Percentiles rank a stretch among this genome's conserved stretches.
Evolutionary conservation across 2,113 vertebrate species (phyloP).

Genomic region (Corythoichthys intestinalis): DNA sequence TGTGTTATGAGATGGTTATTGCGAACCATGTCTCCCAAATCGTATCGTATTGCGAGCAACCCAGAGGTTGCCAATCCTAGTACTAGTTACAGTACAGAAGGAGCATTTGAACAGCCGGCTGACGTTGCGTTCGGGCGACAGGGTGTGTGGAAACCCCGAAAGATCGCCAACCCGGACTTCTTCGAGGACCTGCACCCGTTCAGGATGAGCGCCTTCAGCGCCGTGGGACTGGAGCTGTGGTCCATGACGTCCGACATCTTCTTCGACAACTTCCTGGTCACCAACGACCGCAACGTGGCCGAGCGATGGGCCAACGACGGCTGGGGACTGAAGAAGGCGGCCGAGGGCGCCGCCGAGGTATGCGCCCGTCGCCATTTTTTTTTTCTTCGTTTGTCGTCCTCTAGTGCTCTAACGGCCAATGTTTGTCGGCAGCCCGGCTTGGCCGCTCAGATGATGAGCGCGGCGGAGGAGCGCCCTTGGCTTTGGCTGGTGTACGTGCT

Average conservation of each 20-base stretch:
- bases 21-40: too few species aligned
- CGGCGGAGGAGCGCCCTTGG: constrained; percentile 94
- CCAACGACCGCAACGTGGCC: constrained; percentile 80
- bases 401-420: background rate
- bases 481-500: constrained; percentile 94
- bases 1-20: too few species aligned
- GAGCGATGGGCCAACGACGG: constrained; percentile 89
- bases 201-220: constrained; percentile 88
- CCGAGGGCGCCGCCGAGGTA: constrained; percentile 93
- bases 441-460: constrained; percentile 88
- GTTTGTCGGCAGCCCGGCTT: constrained; percentile 79
- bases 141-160: constrained; percentile 97
- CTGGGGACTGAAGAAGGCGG: constrained; percentile 95
- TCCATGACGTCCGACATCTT: constrained; percentile 98
- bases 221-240: constrained; percentile 94
- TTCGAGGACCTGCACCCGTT: constrained; percentile 95
- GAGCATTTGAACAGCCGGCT: too few species aligned
- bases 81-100: too few species aligned
- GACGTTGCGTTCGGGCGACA: constrained; percentile 33
- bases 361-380: background rate
- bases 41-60: too few species aligned
- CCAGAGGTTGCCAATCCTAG: too few species aligned
- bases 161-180: constrained; percentile 91
- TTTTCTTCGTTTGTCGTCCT: too few species aligned
- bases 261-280: constrained; percentile 97